Conservation (phyloP, 2,888 invertebrate genomes). For the Bedellia somnulentella region DNA sequence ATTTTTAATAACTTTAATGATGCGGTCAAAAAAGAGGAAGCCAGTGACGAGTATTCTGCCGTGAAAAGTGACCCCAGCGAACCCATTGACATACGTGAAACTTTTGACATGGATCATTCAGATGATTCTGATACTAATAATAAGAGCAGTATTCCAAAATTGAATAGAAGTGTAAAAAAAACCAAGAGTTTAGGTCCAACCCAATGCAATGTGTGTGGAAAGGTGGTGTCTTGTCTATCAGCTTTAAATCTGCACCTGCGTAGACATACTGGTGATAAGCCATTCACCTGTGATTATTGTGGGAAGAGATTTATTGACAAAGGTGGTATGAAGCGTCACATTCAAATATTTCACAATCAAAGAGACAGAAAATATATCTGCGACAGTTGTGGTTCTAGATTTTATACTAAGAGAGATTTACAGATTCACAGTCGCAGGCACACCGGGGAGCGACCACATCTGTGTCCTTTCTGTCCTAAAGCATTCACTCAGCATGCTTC, state of each 20-base stretch:
- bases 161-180: slow-evolving; percentile 16
- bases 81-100: neutral
- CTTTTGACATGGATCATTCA: neutral
- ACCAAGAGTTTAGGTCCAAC: slow-evolving; percentile 20
- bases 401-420: slow-evolving; percentile 36
- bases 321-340: slow-evolving; percentile 33
- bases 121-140: neutral
- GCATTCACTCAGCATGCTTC: slow-evolving; percentile 37
- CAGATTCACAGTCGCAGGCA: slow-evolving; percentile 40
- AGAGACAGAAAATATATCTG: slow-evolving; percentile 38
- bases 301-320: slow-evolving; percentile 26
- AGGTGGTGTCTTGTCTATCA: slow-evolving; percentile 24
- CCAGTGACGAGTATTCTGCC: too few species aligned
- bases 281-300: slow-evolving; percentile 30
- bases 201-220: slow-evolving; percentile 34
- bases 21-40: too few species aligned
- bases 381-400: slow-evolving; percentile 44
- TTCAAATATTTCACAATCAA: slow-evolving; percentile 23
- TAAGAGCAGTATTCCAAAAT: too few species aligned
- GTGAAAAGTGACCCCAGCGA: too few species aligned
- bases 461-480: slow-evolving; percentile 32
- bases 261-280: slow-evolving; percentile 43
- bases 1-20: too few species aligned
- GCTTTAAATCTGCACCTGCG: slow-evolving; percentile 39
- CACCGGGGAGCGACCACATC: slow-evolving; percentile 37